Conservation (phyloP, 1,140 invertebrate genomes). For the Oppia nitens region DNA sequence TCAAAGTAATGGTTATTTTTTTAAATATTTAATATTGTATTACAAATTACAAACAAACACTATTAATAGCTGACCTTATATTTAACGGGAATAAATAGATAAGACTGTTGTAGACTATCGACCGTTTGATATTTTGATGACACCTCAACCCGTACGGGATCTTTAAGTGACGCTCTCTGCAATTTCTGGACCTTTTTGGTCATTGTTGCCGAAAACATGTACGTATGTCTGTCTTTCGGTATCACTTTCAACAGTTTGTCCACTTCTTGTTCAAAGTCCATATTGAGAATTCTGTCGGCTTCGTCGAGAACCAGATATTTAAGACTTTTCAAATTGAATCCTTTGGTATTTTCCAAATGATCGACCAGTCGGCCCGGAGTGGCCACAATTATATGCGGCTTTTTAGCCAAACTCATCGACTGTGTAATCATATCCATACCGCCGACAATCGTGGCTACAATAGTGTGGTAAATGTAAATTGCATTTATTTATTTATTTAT, state of each 20-base stretch:
- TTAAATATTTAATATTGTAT: slow-evolving; percentile 4
- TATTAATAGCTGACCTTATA: slow-evolving; percentile 48
- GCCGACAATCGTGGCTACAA: slow-evolving; percentile 72
- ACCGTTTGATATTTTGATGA: slow-evolving; percentile 96
- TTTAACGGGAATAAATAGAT: slow-evolving; percentile 88
- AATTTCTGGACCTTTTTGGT: slow-evolving; percentile 86
- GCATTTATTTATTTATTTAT: too few relatives aligned
- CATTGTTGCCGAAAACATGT: slow-evolving; percentile 93
- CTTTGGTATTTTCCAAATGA: slow-evolving; percentile 83
- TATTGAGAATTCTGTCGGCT: slow-evolving; percentile 84
- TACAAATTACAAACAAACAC: neutral
- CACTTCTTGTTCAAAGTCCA: slow-evolving; percentile 90
- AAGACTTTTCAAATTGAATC: slow-evolving; percentile 67
- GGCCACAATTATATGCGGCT: slow-evolving; percentile 85
- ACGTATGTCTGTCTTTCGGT: slow-evolving; percentile 67
- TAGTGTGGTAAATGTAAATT: too few relatives aligned
- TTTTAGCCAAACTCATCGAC: slow-evolving; percentile 70
- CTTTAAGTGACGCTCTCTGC: slow-evolving; percentile 73
- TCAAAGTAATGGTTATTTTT: too few relatives aligned
- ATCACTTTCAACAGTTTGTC: slow-evolving; percentile 88
- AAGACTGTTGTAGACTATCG: slow-evolving; percentile 84
- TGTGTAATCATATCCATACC: slow-evolving; percentile 96
- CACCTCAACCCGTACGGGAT: slow-evolving; percentile 85
- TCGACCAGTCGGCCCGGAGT: slow-evolving; percentile 77
- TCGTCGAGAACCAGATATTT: slow-evolving; percentile 92